Conservation (phyloP, 2,113 vertebrate genomes). For the Rousettus leschenaultii region DNA sequence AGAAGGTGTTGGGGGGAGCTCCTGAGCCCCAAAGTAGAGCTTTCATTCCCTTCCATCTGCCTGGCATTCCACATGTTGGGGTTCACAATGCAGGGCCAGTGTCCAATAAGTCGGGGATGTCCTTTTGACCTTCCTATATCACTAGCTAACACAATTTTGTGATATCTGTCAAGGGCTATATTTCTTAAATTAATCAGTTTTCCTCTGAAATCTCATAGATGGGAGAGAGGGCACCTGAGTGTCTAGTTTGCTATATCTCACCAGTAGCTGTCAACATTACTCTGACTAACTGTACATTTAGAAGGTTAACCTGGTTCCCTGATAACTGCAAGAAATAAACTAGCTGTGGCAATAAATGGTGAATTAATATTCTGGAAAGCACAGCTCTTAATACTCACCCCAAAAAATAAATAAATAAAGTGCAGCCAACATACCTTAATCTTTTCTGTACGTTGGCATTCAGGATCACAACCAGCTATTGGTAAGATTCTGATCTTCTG, state of each 20-base stretch:
- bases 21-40: background rate
- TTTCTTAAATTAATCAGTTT: background rate
- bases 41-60: background rate
- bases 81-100: background rate
- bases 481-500: slow-evolving; percentile 96
- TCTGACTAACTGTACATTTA: background rate
- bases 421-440: slow-evolving; percentile 85
- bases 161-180: background rate
- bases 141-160: background rate
- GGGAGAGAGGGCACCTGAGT: background rate
- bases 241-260: background rate
- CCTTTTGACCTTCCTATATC: background rate
- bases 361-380: background rate
- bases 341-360: background rate
- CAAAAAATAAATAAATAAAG: background rate
- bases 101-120: background rate
- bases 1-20: background rate
- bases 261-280: background rate
- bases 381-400: background rate
- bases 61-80: background rate
- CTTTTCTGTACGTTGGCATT: slow-evolving; percentile 93
- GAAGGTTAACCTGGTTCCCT: background rate
- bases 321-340: background rate
- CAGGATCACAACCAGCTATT: slow-evolving; percentile 92
- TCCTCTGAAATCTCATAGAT: background rate